phyloP scores from a whole-genome alignment of 2,113 vertebrate genomes.

The Solenodon paradoxus region DNA sequence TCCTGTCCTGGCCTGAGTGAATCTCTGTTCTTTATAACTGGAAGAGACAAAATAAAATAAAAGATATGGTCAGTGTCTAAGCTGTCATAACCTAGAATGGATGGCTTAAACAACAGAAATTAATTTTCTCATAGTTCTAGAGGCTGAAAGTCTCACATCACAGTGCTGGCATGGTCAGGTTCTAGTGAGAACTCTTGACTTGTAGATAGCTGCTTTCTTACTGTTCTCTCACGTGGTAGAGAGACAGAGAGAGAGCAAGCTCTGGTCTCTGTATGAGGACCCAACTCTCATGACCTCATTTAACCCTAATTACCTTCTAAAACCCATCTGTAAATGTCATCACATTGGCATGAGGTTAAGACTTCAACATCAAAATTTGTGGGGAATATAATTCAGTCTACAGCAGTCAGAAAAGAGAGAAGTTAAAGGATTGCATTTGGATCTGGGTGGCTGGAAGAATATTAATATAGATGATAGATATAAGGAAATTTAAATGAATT shows the following conservation, averaged over 20 bases:
- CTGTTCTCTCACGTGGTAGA: not conserved
- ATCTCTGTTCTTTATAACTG: not conserved
- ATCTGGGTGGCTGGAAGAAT: not conserved
- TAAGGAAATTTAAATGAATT: not conserved
- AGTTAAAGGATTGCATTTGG: not conserved
- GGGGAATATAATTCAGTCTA: not conserved
- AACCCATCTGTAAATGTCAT: not conserved
- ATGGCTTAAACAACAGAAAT: not conserved
- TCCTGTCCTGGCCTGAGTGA: not conserved
- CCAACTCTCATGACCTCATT: not conserved
- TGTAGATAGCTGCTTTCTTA: not conserved
- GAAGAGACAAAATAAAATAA: not conserved
- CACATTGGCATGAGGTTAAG: not conserved
- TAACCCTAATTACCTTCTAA: not conserved
- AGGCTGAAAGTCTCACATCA: not conserved
- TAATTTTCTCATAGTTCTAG: not conserved
- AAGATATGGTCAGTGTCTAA: not conserved
- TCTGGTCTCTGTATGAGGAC: not conserved
- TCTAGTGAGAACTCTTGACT: not conserved
- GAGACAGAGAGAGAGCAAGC: not conserved
- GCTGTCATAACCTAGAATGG: not conserved
- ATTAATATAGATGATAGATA: not conserved
- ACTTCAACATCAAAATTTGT: not conserved
- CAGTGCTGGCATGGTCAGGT: not conserved
- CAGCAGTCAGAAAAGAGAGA: not conserved